phyloP scores from a whole-genome alignment of 2,888 invertebrate species.

The Mimachlamys varia region DNA sequence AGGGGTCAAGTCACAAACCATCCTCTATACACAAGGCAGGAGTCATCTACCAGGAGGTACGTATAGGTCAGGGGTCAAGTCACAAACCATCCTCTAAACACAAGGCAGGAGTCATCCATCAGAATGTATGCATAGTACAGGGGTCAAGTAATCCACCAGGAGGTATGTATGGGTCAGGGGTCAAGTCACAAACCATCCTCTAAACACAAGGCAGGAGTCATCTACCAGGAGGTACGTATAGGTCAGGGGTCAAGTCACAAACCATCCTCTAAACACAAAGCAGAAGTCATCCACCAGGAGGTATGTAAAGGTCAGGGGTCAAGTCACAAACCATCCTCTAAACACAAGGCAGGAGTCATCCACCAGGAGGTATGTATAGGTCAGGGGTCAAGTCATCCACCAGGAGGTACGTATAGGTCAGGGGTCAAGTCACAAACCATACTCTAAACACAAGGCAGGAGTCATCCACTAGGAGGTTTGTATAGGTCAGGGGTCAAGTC shows the following conservation, averaged over 20 bases:
- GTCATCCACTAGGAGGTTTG: too few species aligned
- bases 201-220: constrained; percentile 40
- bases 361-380: constrained; percentile 54
- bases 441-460: too few species aligned
- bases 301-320: constrained; percentile 46
- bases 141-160: constrained; percentile 54
- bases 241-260: constrained; percentile 31
- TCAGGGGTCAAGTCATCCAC: constrained; percentile 37
- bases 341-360: constrained; percentile 48
- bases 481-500: constrained; percentile 40
- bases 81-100: too few species aligned
- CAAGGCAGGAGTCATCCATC: constrained; percentile 54
- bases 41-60: neutral
- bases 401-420: constrained; percentile 41
- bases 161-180: constrained; percentile 51
- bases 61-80: constrained; percentile 40
- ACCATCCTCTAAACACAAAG: too few species aligned
- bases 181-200: constrained; percentile 50
- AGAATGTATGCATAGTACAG: constrained; percentile 50
- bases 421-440: constrained; percentile 13
- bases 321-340: constrained; percentile 46
- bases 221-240: constrained; percentile 36
- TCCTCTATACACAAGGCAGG: constrained; percentile 48
- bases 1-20: constrained; percentile 47
- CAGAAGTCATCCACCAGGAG: too few species aligned